Conservation (phyloP, 1,140 invertebrate genomes). For the Tachypleus tridentatus region DNA sequence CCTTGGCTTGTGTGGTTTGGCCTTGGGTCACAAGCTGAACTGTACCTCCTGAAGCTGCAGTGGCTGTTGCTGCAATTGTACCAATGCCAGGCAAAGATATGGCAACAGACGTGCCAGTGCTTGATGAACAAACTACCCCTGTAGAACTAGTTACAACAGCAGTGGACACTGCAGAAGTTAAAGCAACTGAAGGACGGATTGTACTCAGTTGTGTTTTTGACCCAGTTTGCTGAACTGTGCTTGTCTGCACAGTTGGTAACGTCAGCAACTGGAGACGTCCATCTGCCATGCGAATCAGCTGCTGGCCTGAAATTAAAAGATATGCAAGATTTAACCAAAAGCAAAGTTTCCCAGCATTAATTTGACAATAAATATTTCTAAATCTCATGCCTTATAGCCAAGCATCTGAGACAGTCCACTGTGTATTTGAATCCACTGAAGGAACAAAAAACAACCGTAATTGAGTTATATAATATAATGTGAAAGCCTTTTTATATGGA, state of each 20-base stretch:
- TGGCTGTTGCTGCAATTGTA: slow-evolving; percentile 6
- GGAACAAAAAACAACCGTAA: no score
- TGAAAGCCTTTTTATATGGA: no score
- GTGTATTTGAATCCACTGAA: no score
- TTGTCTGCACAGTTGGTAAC: slow-evolving; percentile 32
- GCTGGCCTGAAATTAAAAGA: slow-evolving; percentile 49
- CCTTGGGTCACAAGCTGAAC: slow-evolving; percentile 17
- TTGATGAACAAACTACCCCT: slow-evolving; percentile 8
- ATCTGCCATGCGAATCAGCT: slow-evolving; percentile 81
- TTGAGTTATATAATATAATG: no score
- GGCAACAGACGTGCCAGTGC: slow-evolving; percentile 8
- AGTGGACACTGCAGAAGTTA: slow-evolving; percentile 10
- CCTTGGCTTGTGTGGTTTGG: slow-evolving; percentile 15
- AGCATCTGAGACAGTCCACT: no score
- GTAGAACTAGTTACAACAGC: slow-evolving; percentile 13
- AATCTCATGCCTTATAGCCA: no score
- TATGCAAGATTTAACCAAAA: neutral
- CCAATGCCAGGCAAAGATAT: slow-evolving; percentile 11
- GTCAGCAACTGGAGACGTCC: slow-evolving; percentile 81
- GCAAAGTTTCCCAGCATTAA: no score
- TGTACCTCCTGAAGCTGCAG: slow-evolving; percentile 3
- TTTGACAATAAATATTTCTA: no score
- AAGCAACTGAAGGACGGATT: slow-evolving; percentile 17
- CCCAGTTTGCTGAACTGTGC: slow-evolving; percentile 23
- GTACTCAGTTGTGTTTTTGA: slow-evolving; percentile 16